Base-by-base conservation (phyloP, 2,113 vertebrate species). In the Chamaea fasciata region DNA sequence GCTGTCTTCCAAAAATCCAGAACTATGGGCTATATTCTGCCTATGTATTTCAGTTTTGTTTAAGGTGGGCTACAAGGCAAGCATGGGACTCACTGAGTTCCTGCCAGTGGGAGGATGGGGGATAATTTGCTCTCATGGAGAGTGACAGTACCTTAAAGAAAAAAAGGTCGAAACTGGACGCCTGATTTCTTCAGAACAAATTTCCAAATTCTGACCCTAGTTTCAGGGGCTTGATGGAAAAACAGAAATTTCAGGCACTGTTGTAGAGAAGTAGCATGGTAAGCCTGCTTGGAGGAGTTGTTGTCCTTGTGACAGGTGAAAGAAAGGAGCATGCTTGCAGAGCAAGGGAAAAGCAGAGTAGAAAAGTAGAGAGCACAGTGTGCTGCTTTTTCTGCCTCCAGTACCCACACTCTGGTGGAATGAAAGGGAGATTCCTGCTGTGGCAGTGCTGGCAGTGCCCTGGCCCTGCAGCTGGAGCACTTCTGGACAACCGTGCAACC, bases 321-420 rank as follows among this genome's bases (percentile, higher is more conserved):
- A 71, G 47, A 57, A 68, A 63, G 57, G 8, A 37, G 9, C 27
- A 46, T 3, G 7, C 8, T 53, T 75, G 28, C 22, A 13, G 13
- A 23, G 13, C 0, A 2, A 62, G 15, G 37, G 31, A 62, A 74
- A 82, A 78, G 22, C 6, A 11, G 50, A 37, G 8, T 5, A 33
- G 1, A 2, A 78, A 85, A 47, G 15, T 14, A 19, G 4, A 62
- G 28, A 39, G 18, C 12, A 17, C 10, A n/a, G 24, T 15, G 3
- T 60, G 35, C 42, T 84, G 24, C 49, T 69, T 50, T 63, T 76
- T 13, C 49, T 73, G 35, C 20, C 53, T 73, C 1, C 23, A 31
- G 1, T 9, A 10, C 13, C 4, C 15, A 7, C 0, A 0, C 10
- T 64, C 44, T 64, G 27, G 55, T 69, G 0, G 2, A 42, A 26